Evolutionary conservation across 2,113 vertebrate genomes (phyloP).

Genomic region (Theropithecus gelada): DNA sequence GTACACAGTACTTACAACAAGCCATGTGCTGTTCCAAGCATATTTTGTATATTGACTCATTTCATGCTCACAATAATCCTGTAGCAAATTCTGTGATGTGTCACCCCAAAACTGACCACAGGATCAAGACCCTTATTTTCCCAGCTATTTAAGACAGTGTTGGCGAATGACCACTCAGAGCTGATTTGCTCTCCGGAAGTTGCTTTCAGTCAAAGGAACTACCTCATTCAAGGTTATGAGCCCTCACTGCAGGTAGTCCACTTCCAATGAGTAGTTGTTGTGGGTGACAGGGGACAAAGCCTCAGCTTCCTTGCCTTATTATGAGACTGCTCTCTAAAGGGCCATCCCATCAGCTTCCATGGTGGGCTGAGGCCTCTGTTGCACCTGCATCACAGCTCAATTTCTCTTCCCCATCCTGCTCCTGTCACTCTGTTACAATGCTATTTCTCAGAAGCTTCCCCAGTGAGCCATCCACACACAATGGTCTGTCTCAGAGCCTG

Average conservation of each 20-base stretch:
- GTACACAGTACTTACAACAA: neutral
- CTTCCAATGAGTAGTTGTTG: neutral
- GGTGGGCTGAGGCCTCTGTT: neutral
- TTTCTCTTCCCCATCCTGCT: neutral
- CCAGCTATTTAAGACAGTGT: neutral
- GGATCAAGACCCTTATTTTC: neutral
- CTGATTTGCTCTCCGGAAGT: neutral
- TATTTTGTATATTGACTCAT: neutral
- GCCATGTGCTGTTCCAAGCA: neutral
- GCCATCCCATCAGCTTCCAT: neutral
- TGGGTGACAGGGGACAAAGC: neutral
- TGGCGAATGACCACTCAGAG: neutral
- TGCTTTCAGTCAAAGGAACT: neutral
- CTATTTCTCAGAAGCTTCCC: neutral
- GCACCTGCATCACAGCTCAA: too few species aligned
- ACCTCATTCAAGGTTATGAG: neutral
- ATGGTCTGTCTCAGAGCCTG: neutral
- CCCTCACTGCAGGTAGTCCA: neutral
- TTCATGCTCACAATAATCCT: neutral
- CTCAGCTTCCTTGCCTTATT: neutral
- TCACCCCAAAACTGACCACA: neutral
- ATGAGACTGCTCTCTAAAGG: neutral
- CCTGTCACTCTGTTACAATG: neutral
- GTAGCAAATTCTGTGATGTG: neutral
- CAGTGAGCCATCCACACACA: neutral